A percentile compares a stretch with the other conserved stretches of the same genome.
These are phyloP conservation scores for Drosophila yooni DNA, from an alignment of 2,888 invertebrate genomes.

Conservation along the genomic window DNA sequence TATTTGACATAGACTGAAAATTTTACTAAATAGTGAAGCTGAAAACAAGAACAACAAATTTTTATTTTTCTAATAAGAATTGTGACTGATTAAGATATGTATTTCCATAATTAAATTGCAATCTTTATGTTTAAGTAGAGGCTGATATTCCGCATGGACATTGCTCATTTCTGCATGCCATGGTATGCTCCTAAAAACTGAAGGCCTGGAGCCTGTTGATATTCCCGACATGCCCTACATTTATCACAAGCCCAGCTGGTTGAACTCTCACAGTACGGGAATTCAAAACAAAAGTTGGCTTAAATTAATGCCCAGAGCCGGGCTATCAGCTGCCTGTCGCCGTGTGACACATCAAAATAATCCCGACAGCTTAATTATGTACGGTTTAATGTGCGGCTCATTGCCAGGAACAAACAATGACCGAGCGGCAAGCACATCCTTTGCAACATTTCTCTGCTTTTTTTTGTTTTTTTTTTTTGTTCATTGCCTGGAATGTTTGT, in stretches of 20 bases:
- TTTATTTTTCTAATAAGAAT: background rate
- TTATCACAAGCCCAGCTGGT: slow-evolving; percentile 47
- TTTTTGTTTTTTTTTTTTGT: slow-evolving; percentile 13
- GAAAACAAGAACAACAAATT: background rate
- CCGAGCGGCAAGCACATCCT: slow-evolving; percentile 43
- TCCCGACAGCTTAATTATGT: slow-evolving; percentile 84
- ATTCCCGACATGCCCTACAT: slow-evolving; percentile 35
- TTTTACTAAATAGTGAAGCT: background rate
- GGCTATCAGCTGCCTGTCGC: slow-evolving; percentile 78
- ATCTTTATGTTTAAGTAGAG: background rate
- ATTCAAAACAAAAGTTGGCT: slow-evolving; percentile 77
- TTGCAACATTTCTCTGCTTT: slow-evolving; percentile 48
- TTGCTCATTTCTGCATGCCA: background rate
- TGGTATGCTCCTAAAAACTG: background rate
- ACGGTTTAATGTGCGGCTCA: slow-evolving; percentile 72
- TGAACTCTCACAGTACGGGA: slow-evolving; percentile 43
- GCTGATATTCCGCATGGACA: background rate
- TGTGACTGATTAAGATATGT: background rate
- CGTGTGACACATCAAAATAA: slow-evolving; percentile 82
- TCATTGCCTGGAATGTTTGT: slow-evolving; percentile 35
- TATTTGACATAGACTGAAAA: background rate
- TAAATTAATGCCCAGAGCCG: slow-evolving; percentile 66
- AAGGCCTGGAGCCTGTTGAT: slow-evolving; percentile 46
- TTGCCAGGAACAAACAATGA: slow-evolving; percentile 68
- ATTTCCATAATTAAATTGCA: background rate